These are phyloP conservation scores for Epinephelus lanceolatus DNA, from an alignment of 2,113 vertebrate species.

Conservation along the genomic window DNA sequence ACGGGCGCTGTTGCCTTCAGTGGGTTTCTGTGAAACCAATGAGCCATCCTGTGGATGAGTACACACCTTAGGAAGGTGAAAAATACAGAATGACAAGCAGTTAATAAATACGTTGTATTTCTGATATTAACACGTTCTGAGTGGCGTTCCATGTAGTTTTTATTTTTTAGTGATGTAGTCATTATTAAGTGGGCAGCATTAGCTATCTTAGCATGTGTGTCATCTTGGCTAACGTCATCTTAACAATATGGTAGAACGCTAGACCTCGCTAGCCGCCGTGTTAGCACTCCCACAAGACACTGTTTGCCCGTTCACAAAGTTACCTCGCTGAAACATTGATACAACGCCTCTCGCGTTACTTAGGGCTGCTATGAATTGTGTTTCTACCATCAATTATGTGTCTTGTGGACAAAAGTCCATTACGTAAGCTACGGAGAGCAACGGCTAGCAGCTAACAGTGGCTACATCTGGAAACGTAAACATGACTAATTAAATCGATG, in stretches of 20 bases:
- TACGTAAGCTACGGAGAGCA: slow-evolving; percentile 58
- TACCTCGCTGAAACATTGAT: accelerated
- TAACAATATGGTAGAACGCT: not conserved
- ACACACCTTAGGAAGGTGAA: slow-evolving; percentile 41
- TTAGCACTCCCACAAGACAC: not conserved
- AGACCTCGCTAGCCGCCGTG: not conserved
- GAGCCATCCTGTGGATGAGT: slow-evolving; percentile 88
- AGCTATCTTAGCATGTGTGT: slow-evolving; percentile 26
- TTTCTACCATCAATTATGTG: not conserved
- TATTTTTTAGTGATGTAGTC: no score
- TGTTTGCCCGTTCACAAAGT: no score
- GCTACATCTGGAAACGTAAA: slow-evolving; percentile 27
- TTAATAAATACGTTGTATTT: not conserved
- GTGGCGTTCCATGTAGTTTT: accelerated
- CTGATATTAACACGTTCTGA: not conserved
- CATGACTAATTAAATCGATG: not conserved
- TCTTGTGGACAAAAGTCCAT: slow-evolving; percentile 31
- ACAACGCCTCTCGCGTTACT: no score
- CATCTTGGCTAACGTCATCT: slow-evolving; percentile 37
- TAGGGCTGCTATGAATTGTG: accelerated
- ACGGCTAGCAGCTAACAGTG: slow-evolving; percentile 64
- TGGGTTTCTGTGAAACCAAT: slow-evolving; percentile 99
- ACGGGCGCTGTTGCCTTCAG: slow-evolving; percentile 96
- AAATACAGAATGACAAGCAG: not conserved
- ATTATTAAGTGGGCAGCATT: not conserved